These are phyloP conservation scores for Leucophora obtusa DNA, from an alignment of 2,888 invertebrate species.

Conservation along the genomic window DNA sequence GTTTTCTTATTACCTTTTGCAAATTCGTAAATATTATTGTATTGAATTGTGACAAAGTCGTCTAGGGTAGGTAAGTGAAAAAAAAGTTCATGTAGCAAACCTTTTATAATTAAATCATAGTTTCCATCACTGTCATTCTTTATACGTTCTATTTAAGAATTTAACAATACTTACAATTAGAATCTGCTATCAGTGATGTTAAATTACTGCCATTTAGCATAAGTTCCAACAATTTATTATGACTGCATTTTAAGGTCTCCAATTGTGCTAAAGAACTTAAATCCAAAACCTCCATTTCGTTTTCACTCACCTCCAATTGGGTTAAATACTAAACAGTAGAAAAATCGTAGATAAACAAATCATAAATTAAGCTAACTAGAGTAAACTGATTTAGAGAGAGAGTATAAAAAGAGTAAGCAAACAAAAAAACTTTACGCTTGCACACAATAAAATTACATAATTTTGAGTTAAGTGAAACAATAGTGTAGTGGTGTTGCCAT, in stretches of 20 bases:
- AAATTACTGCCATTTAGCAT: conserved; percentile 88
- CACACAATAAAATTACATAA: conserved; percentile 56
- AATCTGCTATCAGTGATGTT: conserved; percentile 87
- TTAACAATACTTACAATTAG: conserved; percentile 80
- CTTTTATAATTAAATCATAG: too few relatives aligned
- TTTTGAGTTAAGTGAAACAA: background rate
- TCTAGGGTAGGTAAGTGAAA: too few relatives aligned
- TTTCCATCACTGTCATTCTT: background rate
- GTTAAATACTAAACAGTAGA: conserved; percentile 84
- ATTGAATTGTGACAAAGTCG: too few relatives aligned
- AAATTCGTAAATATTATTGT: too few relatives aligned
- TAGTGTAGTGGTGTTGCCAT: too few relatives aligned
- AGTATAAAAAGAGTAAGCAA: conserved; percentile 6
- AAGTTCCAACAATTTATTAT: conserved; percentile 87
- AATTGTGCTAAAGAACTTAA: conserved; percentile 88
- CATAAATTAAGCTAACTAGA: conserved; percentile 40
- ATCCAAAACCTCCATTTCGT: conserved; percentile 89
- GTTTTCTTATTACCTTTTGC: too few relatives aligned
- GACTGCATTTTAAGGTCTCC: conserved; percentile 87
- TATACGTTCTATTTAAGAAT: conserved; percentile 41
- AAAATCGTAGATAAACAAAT: conserved; percentile 28
- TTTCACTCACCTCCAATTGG: conserved; percentile 90
- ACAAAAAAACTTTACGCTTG: conserved; percentile 31
- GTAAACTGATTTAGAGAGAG: conserved; percentile 33
- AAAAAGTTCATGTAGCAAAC: too few relatives aligned